Percentiles rank a stretch among this genome's conserved stretches.
These are phyloP conservation scores for Azorinus chamasolen DNA, from an alignment of 2,888 invertebrate species.

Conservation along the genomic window DNA sequence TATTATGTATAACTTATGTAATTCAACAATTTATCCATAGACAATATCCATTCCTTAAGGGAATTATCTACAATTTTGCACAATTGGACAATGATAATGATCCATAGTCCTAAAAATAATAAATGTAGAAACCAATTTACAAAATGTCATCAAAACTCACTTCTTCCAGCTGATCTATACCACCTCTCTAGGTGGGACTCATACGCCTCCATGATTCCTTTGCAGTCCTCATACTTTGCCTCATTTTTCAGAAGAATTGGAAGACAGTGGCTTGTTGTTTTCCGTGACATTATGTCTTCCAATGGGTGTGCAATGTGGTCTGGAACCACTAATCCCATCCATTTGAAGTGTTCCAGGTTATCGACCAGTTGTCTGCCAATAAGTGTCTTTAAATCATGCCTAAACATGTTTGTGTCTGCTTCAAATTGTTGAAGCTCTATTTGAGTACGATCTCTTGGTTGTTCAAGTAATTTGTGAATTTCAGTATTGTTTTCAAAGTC, in stretches of 20 bases:
- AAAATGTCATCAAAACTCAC: not conserved
- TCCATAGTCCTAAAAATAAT: too few species aligned
- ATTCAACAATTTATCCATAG: too few species aligned
- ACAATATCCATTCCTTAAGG: too few species aligned
- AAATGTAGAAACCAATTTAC: not conserved
- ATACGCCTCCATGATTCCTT: not conserved
- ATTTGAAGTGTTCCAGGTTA: not conserved
- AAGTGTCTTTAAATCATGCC: not conserved
- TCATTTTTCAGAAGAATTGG: too few species aligned
- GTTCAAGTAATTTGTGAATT: not conserved
- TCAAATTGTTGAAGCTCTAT: not conserved
- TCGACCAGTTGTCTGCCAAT: not conserved
- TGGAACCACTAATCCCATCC: not conserved
- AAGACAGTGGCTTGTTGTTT: not conserved
- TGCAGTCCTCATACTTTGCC: not conserved
- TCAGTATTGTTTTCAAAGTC: not conserved
- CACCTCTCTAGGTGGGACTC: not conserved
- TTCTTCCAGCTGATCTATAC: not conserved
- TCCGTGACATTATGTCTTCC: not conserved
- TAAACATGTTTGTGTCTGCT: not conserved
- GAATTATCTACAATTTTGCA: too few species aligned
- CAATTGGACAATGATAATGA: too few species aligned
- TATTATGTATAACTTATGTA: too few species aligned
- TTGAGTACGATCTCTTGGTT: not conserved
- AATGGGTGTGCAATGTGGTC: not conserved